Conservation (phyloP, 2,888 invertebrate species). For the Temnothorax rugatulus region DNA sequence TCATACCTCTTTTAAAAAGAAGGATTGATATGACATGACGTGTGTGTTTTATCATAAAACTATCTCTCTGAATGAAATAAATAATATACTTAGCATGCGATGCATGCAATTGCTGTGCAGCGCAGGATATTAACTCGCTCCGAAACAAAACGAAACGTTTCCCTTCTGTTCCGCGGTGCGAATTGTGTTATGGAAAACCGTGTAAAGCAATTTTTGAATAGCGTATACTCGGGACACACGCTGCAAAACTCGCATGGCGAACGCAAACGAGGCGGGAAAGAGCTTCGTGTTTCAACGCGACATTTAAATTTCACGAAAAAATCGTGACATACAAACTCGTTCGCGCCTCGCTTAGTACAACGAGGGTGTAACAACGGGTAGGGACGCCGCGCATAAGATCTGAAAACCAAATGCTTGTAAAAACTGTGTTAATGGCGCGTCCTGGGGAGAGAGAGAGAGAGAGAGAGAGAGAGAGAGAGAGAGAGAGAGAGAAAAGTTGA, state of each 20-base stretch:
- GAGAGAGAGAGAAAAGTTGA: constrained; percentile 16
- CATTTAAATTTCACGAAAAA: constrained; percentile 56
- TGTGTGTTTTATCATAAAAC: constrained; percentile 23
- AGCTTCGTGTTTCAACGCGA: constrained; percentile 45
- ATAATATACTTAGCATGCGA: constrained; percentile 38
- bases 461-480: too few relatives aligned
- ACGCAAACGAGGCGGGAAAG: constrained; percentile 50
- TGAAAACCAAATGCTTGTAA: constrained; percentile 56
- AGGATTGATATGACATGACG: constrained; percentile 4
- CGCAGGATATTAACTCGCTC: constrained; percentile 29
- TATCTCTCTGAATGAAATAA: constrained; percentile 4
- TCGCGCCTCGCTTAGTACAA: constrained; percentile 41
- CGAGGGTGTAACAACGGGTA: constrained; percentile 37
- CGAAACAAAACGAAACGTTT: constrained; percentile 32
- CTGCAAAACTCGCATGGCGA: constrained; percentile 37
- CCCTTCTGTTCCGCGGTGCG: constrained; percentile 26
- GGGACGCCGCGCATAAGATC: constrained; percentile 28
- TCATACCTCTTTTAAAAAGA: background rate
- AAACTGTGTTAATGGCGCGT: constrained; percentile 52
- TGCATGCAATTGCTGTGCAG: constrained; percentile 24
- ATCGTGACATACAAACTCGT: constrained; percentile 46
- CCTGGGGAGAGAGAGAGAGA: background rate
- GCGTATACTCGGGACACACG: constrained; percentile 24
- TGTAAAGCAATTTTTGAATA: constrained; percentile 49
- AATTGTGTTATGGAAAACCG: constrained; percentile 46